Percentiles rank a stretch among this genome's conserved stretches.
Evolutionary conservation across 2,113 vertebrate genomes (phyloP).

Genomic region (Colossoma macropomum): DNA sequence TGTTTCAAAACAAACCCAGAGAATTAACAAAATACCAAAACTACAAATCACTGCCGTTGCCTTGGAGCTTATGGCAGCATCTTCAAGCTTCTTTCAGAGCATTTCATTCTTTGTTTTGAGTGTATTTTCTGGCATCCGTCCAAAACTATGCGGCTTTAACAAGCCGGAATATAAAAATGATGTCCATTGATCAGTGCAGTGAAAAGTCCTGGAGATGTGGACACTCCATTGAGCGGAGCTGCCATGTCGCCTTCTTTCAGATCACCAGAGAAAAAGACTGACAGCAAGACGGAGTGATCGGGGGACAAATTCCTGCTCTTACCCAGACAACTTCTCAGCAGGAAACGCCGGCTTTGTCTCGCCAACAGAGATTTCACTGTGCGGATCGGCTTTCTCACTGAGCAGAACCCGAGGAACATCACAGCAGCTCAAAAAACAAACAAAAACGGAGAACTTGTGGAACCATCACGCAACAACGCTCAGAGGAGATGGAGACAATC

Average conservation of each 20-base stretch:
- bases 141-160: constrained; percentile 12
- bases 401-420: constrained; percentile 32
- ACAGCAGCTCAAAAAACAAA: constrained; percentile 16
- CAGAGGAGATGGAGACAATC: too few species aligned
- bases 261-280: constrained; percentile 40
- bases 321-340: constrained; percentile 63
- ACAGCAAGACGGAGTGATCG: constrained; percentile 57
- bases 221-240: constrained; percentile 29
- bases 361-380: constrained; percentile 53
- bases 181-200: not conserved
- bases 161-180: constrained; percentile 16
- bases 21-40: not conserved
- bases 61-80: not conserved
- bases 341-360: constrained; percentile 54
- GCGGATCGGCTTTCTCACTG: not conserved
- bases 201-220: constrained; percentile 19
- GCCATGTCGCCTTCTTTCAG: constrained; percentile 41
- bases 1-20: not conserved
- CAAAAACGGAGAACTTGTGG: not conserved
- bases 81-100: not conserved
- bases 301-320: constrained; percentile 56
- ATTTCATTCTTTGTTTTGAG: constrained; percentile 1
- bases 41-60: not conserved
- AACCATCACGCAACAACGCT: too few species aligned
- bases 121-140: constrained; percentile 6